Conservation (phyloP, 1,140 invertebrate species). For the Drusus annulatus region DNA sequence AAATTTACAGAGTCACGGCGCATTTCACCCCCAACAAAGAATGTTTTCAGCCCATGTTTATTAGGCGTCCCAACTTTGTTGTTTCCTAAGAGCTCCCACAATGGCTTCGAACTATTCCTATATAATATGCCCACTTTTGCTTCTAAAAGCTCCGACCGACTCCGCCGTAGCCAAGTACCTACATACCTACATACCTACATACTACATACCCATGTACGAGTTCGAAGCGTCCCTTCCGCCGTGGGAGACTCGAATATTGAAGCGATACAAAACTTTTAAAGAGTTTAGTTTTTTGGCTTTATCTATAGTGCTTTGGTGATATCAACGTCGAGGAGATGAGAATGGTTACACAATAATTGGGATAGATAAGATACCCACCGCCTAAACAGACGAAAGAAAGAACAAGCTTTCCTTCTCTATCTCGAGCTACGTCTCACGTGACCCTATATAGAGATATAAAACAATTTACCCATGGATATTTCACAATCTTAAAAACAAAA, state of each 20-base stretch:
- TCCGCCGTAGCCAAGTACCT: neutral
- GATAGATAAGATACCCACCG: no score
- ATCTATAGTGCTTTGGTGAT: neutral
- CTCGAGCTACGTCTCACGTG: no score
- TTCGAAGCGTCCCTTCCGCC: no score
- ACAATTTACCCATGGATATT: no score
- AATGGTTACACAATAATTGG: no score
- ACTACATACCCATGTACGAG: no score
- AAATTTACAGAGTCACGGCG: conserved; percentile 34
- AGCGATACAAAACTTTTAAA: neutral
- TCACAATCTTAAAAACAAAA: no score
- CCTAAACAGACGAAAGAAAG: no score
- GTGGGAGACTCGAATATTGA: neutral
- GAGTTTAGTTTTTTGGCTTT: conserved; percentile 3
- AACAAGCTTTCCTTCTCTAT: no score
- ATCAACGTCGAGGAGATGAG: no score
- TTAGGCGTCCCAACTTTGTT: conserved; percentile 41
- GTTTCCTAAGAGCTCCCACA: conserved; percentile 39
- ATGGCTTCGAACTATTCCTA: conserved; percentile 39
- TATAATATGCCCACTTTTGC: conserved; percentile 42
- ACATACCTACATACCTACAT: no score
- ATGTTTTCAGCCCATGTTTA: conserved; percentile 38
- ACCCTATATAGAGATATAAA: no score
- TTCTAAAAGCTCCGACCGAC: conserved; percentile 25
- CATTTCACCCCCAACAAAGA: conserved; percentile 36